These are phyloP conservation scores for Disparrhopalites patrizii DNA, from an alignment of 2,888 invertebrate species.

Conservation along the genomic window DNA sequence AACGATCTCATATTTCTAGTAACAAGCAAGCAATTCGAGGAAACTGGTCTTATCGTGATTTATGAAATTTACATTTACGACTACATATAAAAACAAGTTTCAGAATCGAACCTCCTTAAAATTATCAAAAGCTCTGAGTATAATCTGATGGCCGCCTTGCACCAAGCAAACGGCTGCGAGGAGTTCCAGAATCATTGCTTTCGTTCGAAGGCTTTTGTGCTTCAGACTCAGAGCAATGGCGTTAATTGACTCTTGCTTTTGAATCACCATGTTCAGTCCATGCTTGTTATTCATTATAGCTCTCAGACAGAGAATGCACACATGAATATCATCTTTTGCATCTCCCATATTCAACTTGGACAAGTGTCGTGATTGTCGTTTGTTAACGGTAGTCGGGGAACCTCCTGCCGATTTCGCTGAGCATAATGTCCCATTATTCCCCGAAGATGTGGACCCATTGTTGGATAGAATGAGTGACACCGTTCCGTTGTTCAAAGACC, in stretches of 20 bases:
- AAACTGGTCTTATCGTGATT: too few relatives aligned
- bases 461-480: constrained; percentile 17
- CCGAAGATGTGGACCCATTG: constrained; percentile 1
- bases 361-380: constrained; percentile 61
- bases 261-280: constrained; percentile 68
- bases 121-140: constrained; percentile 93
- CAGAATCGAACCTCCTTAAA: constrained; percentile 71
- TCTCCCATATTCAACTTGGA: constrained; percentile 82
- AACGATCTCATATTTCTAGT: too few relatives aligned
- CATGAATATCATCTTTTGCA: constrained; percentile 96
- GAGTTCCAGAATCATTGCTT: constrained; percentile 92
- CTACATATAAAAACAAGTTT: not conserved
- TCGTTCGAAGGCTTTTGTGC: constrained; percentile 93
- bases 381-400: constrained; percentile 45
- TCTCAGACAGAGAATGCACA: constrained; percentile 97
- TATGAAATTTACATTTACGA: too few relatives aligned
- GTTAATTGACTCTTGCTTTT: constrained; percentile 96
- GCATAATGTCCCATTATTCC: constrained; percentile 14
- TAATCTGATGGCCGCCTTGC: constrained; percentile 98
- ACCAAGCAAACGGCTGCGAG: constrained; percentile 97
- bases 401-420: constrained; percentile 32
- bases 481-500: constrained; percentile 17
- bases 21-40: too few relatives aligned
- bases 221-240: constrained; percentile 95
- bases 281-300: constrained; percentile 99